These are phyloP conservation scores for Drosophila neonasuta DNA, from an alignment of 2,888 invertebrate species.

Conservation along the genomic window DNA sequence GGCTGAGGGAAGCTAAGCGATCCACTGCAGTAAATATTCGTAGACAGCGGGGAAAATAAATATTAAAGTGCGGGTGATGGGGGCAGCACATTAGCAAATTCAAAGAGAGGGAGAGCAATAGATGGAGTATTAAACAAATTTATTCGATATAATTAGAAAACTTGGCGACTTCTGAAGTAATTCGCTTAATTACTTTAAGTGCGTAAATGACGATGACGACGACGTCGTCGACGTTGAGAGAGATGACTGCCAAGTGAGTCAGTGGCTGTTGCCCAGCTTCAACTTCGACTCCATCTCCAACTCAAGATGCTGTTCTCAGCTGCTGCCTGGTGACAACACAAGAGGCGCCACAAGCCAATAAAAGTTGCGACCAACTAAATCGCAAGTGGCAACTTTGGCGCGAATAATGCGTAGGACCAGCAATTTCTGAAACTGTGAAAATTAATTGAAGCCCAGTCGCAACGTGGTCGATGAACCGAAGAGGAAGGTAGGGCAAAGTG, in stretches of 20 bases:
- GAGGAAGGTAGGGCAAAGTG: not conserved
- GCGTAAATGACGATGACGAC: constrained; percentile 55
- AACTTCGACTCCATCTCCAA: not conserved
- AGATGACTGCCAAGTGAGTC: constrained; percentile 28
- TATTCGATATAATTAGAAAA: constrained; percentile 79
- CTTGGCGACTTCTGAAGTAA: constrained; percentile 78
- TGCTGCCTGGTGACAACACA: constrained; percentile 44
- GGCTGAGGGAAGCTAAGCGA: constrained; percentile 13
- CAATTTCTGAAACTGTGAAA: constrained; percentile 52
- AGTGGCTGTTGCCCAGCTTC: constrained; percentile 19
- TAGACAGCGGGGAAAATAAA: constrained; percentile 1
- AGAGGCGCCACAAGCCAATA: constrained; percentile 71
- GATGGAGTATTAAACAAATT: constrained; percentile 72
- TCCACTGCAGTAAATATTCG: constrained; percentile 21
- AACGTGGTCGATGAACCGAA: not conserved
- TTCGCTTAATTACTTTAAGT: constrained; percentile 78
- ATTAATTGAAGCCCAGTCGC: constrained; percentile 54
- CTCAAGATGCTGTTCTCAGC: constrained; percentile 9
- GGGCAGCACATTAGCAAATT: constrained; percentile 18
- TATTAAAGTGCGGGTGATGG: not conserved
- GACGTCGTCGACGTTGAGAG: constrained; percentile 25
- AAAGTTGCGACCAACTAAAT: constrained; percentile 65
- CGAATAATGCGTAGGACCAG: constrained; percentile 52
- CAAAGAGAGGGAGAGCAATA: constrained; percentile 17
- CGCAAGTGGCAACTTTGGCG: constrained; percentile 58